phyloP scores from a whole-genome alignment of 2,113 vertebrate species.

The Struthio camelus region DNA sequence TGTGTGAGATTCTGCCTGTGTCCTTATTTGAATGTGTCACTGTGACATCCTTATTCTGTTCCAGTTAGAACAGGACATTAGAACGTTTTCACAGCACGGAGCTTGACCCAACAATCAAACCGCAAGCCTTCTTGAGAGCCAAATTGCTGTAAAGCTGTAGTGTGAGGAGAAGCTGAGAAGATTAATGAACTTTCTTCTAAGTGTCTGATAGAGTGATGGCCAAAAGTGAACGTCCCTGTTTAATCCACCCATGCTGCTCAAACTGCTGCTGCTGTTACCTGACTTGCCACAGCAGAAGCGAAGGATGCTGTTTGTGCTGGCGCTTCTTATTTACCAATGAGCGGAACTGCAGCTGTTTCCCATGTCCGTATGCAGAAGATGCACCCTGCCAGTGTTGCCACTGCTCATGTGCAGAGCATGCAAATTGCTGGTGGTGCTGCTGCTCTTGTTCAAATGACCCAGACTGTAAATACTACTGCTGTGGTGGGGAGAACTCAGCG shows the following conservation, averaged over 20 bases:
- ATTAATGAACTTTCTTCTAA: neutral
- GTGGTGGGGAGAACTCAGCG: neutral
- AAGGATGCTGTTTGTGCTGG: constrained; percentile 48
- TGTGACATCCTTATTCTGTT: neutral
- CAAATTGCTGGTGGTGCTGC: constrained; percentile 70
- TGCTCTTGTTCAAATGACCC: constrained; percentile 70
- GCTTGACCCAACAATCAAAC: neutral
- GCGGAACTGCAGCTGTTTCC: constrained; percentile 66
- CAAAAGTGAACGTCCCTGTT: neutral
- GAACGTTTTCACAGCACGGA: neutral
- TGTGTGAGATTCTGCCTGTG: neutral
- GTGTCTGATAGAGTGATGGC: neutral
- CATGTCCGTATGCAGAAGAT: constrained; percentile 42
- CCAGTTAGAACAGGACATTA: neutral
- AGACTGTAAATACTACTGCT: constrained; percentile 66
- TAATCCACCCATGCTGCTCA: neutral
- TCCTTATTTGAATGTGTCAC: neutral
- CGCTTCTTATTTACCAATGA: constrained; percentile 59
- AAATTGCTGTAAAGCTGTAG: neutral
- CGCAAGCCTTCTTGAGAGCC: neutral
- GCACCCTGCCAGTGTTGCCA: constrained; percentile 62
- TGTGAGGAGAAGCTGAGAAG: neutral
- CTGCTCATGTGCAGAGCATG: constrained; percentile 55
- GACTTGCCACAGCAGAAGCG: neutral
- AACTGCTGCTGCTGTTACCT: neutral